Conservation (phyloP, 64 coral and sea anemone genomes). For the Stichodactyla helianthus region DNA sequence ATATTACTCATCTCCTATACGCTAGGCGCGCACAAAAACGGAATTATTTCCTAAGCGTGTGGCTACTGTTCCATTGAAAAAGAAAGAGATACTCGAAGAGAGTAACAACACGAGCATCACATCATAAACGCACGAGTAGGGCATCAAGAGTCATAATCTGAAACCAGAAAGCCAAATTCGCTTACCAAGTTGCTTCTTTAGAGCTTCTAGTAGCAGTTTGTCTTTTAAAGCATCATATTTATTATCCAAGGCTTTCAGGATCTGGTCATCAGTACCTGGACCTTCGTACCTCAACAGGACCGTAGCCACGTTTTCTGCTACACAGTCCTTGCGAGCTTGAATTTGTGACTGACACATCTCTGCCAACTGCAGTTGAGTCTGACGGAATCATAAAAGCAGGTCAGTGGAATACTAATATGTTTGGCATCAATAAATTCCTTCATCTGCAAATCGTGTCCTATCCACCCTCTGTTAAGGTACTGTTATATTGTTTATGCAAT, state of each 20-base stretch:
- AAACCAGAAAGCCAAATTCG: no score
- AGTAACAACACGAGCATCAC: no score
- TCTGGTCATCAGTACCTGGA: slow-evolving; percentile 71
- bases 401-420: background rate
- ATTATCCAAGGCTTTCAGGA: slow-evolving; percentile 77
- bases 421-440: background rate
- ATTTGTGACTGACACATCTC: slow-evolving; percentile 52
- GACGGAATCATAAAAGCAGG: background rate
- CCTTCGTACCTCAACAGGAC: slow-evolving; percentile 85
- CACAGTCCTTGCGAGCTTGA: slow-evolving; percentile 51
- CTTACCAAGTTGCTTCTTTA: slow-evolving; percentile 91
- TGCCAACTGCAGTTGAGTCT: slow-evolving; percentile 66
- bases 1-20: no score
- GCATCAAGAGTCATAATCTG: no score
- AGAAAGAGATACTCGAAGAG: no score
- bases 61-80: no score
- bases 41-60: no score
- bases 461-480: no score
- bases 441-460: no score
- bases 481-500: no score
- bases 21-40: no score
- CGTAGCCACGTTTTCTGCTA: slow-evolving; percentile 75
- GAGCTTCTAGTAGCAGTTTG: slow-evolving; percentile 84
- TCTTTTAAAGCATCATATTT: slow-evolving; percentile 96
- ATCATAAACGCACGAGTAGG: no score